Base-by-base conservation (phyloP, 2,797 vertebrate species). In the Hypotaenidia okinawae region DNA sequence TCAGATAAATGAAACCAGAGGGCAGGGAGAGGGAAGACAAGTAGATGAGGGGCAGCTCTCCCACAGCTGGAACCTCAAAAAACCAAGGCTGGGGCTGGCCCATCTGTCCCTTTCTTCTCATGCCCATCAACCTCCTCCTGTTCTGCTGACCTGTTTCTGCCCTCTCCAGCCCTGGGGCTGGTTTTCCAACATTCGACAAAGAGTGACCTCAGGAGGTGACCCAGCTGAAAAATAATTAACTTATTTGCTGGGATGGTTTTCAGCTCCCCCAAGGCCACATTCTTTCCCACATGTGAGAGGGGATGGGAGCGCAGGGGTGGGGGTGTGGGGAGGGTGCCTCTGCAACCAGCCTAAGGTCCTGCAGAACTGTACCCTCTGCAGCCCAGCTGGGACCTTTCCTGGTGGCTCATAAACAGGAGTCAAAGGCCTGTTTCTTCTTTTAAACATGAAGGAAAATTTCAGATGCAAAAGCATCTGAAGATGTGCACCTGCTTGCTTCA, bases 281-380 rank as follows among this genome's bases (percentile, higher is more conserved):
- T 6, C 10, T 30, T 43, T 62, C 13, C 57, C 18, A 2, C 1
- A 1, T 43, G 5, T 14, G 33, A 51, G 51, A 66, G n/a, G n/a
- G 12, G 19, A 57, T 7, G 8, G 66, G 41, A 91, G 27, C 3
- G 27, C 5, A 41, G 0, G 1, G 23, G 19, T 45, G 19, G 12
- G 12, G 8, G 10, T 45, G 11, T 5, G 6, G 15, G 12, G 30
- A 62, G 39, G 45, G 47, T 75, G 54, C 10, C 17, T 32, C n/a
- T 63, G 22, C 1, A 2, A 24, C 27, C 49, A 43, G 11, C 13
- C 39, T 39, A 61, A 22, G 51, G 70, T 39, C 24, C 55, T 19
- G 28, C 76, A 78, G 72, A 81, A 11, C 45, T 57, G 57, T 57
- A 51, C n/a, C 51, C 18, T 39, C 43, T 77, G n/a, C 14, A 79